Conservation (phyloP, 2,888 invertebrate genomes). For the Bibio marci region DNA sequence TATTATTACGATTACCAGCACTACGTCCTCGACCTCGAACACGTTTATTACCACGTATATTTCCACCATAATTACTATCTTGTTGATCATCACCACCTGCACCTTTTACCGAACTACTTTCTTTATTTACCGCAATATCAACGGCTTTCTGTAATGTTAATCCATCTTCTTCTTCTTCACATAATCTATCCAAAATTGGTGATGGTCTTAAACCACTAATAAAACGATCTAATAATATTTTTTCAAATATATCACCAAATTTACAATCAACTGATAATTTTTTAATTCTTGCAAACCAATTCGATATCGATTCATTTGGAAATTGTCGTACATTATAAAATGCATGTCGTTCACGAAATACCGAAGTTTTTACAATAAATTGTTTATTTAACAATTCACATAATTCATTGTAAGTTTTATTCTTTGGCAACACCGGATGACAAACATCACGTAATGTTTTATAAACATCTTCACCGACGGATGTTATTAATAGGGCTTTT, state of each 20-base stretch:
- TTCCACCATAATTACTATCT: background rate
- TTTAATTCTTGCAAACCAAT: conserved; percentile 12
- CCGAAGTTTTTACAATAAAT: conserved; percentile 9
- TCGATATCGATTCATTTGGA: conserved; percentile 8
- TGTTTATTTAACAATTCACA: conserved; percentile 7
- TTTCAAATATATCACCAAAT: conserved; percentile 9
- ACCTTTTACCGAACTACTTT: background rate
- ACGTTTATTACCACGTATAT: background rate
- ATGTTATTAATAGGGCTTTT: conserved; percentile 11
- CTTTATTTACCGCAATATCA: conserved; percentile 5
- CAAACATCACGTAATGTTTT: conserved; percentile 12
- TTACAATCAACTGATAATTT: conserved; percentile 12
- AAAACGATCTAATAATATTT: conserved; percentile 6
- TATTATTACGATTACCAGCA: too few relatives aligned
- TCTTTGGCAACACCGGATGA: conserved; percentile 12
- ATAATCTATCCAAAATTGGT: conserved; percentile 5
- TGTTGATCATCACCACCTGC: background rate
- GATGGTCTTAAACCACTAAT: conserved; percentile 4
- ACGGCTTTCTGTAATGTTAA: conserved; percentile 5
- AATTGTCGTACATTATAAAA: conserved; percentile 12
- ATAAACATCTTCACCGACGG: conserved; percentile 11
- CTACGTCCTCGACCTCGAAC: too few relatives aligned
- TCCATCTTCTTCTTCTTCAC: conserved; percentile 7
- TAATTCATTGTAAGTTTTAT: conserved; percentile 11
- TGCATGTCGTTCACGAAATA: conserved; percentile 10